Evolutionary conservation across 2,888 invertebrate species (phyloP), one percentile per base, ranked within the genome.

Genomic region (Creontiades dilutus): DNA sequence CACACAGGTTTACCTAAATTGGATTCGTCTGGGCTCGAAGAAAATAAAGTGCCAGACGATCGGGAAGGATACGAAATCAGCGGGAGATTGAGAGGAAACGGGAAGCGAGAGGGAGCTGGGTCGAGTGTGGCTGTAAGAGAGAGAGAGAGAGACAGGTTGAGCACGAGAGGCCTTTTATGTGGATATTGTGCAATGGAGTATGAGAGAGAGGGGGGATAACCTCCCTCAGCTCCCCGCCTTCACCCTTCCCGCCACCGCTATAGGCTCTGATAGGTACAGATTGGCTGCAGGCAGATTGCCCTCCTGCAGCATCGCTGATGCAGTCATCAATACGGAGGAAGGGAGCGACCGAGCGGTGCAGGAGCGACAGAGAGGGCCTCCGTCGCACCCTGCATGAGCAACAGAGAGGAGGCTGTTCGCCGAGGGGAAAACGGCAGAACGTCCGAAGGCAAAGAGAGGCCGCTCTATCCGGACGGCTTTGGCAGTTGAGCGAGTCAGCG

Each of bases 271-370:
- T 88, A 88, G 88, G 88, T 88, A 88, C 88, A 88, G 88, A 88
- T 88, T 88, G 88, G 88, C 88, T 88, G 88, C 88, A 88, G 88
- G 88, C 88, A 88, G 88, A 88, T 88, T 88, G 78, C 86, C 88
- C 80, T 88, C 19, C 88, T 88, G 88, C 88, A 88, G 88, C 88
- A 88, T 88, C 78, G 80, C 52, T 88, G 88, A 88, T 88, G 88
- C 88, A 88, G 88, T 88, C 88, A 88, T 88, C 88, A 88, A 88
- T 88, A 88, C 86, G 16, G 86, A 14, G 27, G 28, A 28, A 28
- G 85, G 37, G 52, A 46, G 19, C 19, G 27, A 13, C 82, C 14
- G 82, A 13, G 19, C 82, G 23, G 78, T 37, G 82, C 14, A 55
- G 55, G 57, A 37, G 37, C 37, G 37, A 37, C 37, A 81, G 81